phyloP scores from a whole-genome alignment of 2,797 vertebrate species.

The Dromococcyx pavoninus region DNA sequence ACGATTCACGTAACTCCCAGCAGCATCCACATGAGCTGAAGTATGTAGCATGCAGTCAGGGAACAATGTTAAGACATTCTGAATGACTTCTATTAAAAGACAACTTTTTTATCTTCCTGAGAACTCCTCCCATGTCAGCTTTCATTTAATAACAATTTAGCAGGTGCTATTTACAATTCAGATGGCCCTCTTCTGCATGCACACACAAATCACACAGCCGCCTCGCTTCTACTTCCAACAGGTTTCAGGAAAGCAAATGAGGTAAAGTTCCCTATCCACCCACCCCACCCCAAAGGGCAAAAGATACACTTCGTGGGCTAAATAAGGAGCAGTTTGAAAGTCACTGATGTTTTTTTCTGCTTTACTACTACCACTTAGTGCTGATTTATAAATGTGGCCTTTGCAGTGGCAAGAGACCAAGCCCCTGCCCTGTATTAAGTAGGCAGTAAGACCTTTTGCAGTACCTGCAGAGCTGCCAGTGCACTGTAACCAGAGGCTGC shows the following conservation, averaged over 20 bases:
- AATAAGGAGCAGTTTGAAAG: conserved; percentile 19
- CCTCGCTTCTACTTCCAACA: not conserved
- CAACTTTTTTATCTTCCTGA: not conserved
- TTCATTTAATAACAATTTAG: conserved; percentile 52
- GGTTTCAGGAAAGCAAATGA: conserved; percentile 31
- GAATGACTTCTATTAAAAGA: conserved; percentile 39
- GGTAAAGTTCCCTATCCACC: not conserved
- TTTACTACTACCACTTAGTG: not conserved
- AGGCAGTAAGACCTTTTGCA: conserved; percentile 32
- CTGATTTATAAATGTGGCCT: conserved; percentile 36
- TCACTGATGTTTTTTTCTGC: not conserved
- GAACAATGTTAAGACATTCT: conserved; percentile 20
- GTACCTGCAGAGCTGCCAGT: conserved; percentile 48
- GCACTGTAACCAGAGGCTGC: conserved; percentile 43
- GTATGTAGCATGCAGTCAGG: not conserved
- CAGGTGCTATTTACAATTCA: conserved; percentile 55
- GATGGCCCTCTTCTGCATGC: conserved; percentile 4
- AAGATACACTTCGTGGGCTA: not conserved
- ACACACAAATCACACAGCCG: not conserved
- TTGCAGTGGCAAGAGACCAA: not conserved
- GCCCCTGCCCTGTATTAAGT: not conserved
- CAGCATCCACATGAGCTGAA: not conserved
- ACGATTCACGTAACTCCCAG: not conserved
- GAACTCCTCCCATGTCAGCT: conserved; percentile 39
- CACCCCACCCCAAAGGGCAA: conserved; percentile 8